Percentiles rank a stretch among this genome's conserved stretches.
Evolutionary conservation across 2,113 vertebrate genomes (phyloP).

Genomic region (Sceloporus undulatus): DNA sequence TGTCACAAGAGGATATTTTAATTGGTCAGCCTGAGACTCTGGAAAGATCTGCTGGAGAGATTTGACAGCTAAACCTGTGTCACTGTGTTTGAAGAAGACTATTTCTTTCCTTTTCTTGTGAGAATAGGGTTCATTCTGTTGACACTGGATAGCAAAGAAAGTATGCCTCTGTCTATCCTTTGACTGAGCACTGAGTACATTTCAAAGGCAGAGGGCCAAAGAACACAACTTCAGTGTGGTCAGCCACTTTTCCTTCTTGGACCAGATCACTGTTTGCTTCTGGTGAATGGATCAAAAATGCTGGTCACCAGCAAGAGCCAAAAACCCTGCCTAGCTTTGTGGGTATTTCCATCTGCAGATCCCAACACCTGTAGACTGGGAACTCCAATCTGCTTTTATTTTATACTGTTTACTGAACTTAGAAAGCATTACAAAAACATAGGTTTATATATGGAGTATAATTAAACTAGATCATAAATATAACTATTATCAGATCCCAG

Average conservation of each 20-base stretch:
- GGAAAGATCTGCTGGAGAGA: no score
- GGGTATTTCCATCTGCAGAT: neutral
- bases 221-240: neutral
- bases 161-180: no score
- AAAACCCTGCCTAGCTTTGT: neutral
- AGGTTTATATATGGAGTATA: neutral
- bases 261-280: neutral
- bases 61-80: no score
- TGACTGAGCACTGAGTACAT: neutral
- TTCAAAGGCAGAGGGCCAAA: constrained; percentile 5
- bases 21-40: no score
- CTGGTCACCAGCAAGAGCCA: neutral
- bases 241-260: neutral
- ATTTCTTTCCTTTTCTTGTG: neutral
- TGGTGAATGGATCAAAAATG: neutral
- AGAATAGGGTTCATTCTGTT: neutral
- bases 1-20: no score
- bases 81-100: neutral
- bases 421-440: neutral
- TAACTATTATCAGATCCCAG: constrained; percentile 10
- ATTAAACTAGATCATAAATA: neutral
- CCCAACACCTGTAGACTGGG: neutral
- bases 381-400: neutral
- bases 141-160: neutral
- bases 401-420: neutral